A percentile compares a stretch with the other conserved stretches of the same genome.
These are phyloP conservation scores for Rapana venosa DNA, from an alignment of 2,888 invertebrate species.

Conservation along the genomic window DNA sequence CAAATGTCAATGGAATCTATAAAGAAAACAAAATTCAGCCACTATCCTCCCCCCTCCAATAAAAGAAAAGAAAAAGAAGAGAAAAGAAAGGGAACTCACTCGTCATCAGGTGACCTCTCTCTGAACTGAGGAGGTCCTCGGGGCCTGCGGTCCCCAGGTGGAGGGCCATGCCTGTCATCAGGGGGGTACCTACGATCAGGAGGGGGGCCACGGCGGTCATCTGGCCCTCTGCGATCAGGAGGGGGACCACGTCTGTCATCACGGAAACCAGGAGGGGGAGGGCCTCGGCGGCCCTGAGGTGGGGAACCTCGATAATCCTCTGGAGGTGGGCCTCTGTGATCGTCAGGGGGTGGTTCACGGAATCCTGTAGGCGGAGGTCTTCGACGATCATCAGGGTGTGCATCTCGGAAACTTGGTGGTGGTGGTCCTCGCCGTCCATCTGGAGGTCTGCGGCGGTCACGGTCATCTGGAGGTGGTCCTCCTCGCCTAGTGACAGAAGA, in stretches of 20 bases:
- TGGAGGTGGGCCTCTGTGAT: conserved; percentile 43
- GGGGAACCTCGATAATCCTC: conserved; percentile 43
- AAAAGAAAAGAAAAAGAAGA: not conserved
- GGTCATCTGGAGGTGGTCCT: conserved; percentile 52
- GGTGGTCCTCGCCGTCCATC: conserved; percentile 46
- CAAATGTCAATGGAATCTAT: no score
- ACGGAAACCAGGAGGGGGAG: conserved; percentile 12
- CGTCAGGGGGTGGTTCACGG: conserved; percentile 49
- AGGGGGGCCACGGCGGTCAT: conserved; percentile 40
- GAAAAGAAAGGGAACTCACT: conserved; percentile 37
- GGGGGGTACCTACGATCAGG: conserved; percentile 30
- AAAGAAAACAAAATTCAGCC: no score
- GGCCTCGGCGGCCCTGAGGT: conserved; percentile 45
- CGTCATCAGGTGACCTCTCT: conserved; percentile 46
- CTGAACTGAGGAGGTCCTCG: conserved; percentile 49
- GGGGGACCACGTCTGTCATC: conserved; percentile 36
- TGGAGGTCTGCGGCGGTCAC: conserved; percentile 27
- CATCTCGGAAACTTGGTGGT: conserved; percentile 45
- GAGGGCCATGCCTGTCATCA: conserved; percentile 36
- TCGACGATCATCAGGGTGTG: conserved; percentile 49
- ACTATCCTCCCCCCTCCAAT: no score
- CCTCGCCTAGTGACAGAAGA: conserved; percentile 36
- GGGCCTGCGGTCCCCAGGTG: conserved; percentile 40
- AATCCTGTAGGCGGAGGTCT: conserved; percentile 36
- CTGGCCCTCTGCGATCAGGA: conserved; percentile 37